Base-by-base conservation (phyloP, 2,797 vertebrate species). In the Karalla daura region DNA sequence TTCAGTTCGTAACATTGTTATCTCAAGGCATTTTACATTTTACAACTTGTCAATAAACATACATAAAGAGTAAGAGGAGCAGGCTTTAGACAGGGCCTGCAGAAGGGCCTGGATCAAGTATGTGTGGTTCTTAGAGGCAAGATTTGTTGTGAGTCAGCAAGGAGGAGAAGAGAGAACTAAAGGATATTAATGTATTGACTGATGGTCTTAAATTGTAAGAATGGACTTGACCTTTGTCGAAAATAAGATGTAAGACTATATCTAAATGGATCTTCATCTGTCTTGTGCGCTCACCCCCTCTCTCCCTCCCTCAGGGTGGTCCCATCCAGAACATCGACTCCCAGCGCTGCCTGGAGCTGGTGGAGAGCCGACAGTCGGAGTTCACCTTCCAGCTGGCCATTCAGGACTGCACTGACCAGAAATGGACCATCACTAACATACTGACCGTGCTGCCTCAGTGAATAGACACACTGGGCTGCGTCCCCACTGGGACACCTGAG, bases 251-350 rank as follows among this genome's bases (percentile, higher is more conserved):
- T 5, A 7, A 37, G 12, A 15, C 5, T 3, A 13, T 14, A 5
- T 14, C 13, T 8, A 13, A 51, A 21, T 23, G 10, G 17, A 51
- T 39, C 39, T 28, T n/a, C 13, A 39, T 13, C 15, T 33, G 8
- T 20, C 8, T 36, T 51, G 27, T 54, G 21, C 25, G 30, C 7
- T 30, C 28, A 30, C 5, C 28, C 2, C 28, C 37, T 39, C 20
- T 39, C 5, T 17, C 37, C 2, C 27, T 76, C 6, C 27, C 58
- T 62, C 53, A 99, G 97, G 96, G 95, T 76, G 96, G 96, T 17
- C 88, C 95, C 77, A 96, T 99, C 87, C 95, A 96, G 92, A 99
- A 98, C 90, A 92, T 90, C 1, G 96, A 97, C 84, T 96, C 96
- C 50, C 96, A 94, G 85, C 94, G 89, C 41, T 99, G 97, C 66